Evolutionary conservation across 2,888 invertebrate species (phyloP).

Genomic region (Ernsta delagoae): DNA sequence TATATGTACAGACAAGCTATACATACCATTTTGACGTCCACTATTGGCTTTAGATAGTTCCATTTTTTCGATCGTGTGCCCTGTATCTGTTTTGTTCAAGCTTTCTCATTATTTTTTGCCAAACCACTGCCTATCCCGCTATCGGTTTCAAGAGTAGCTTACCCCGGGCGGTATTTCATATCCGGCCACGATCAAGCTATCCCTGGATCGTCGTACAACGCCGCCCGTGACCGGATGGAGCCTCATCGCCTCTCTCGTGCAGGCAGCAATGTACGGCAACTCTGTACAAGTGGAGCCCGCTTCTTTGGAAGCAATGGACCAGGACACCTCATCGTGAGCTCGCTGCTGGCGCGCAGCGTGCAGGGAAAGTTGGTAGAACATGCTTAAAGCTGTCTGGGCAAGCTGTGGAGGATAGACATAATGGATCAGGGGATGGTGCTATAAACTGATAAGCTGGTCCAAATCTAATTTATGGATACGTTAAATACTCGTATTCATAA

Average conservation of each 20-base stretch:
- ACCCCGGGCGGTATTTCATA: slow-evolving; percentile 75
- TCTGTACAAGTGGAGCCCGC: slow-evolving; percentile 57
- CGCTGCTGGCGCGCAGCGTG: slow-evolving; percentile 75
- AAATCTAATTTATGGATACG: too few relatives aligned
- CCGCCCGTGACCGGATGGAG: slow-evolving; percentile 75
- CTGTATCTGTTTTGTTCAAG: too few relatives aligned
- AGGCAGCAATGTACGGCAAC: slow-evolving; percentile 64
- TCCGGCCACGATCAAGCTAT: slow-evolving; percentile 65
- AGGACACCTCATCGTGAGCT: slow-evolving; percentile 71
- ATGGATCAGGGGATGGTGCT: too few relatives aligned
- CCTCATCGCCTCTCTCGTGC: slow-evolving; percentile 66
- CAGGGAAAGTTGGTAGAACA: slow-evolving; percentile 73
- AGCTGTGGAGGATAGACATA: slow-evolving; percentile 60
- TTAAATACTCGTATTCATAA: too few relatives aligned
- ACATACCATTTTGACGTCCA: too few relatives aligned
- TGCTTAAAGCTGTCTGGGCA: slow-evolving; percentile 70
- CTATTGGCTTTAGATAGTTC: too few relatives aligned
- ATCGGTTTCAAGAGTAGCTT: too few relatives aligned
- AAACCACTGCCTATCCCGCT: too few relatives aligned
- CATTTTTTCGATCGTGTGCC: too few relatives aligned
- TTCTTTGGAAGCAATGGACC: slow-evolving; percentile 62
- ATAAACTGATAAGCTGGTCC: too few relatives aligned
- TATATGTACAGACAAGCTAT: too few relatives aligned
- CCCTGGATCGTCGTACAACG: slow-evolving; percentile 65
- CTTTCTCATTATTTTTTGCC: too few relatives aligned